These are phyloP conservation scores for Melitaea athalia DNA, from an alignment of 2,888 invertebrate species.

Conservation along the genomic window DNA sequence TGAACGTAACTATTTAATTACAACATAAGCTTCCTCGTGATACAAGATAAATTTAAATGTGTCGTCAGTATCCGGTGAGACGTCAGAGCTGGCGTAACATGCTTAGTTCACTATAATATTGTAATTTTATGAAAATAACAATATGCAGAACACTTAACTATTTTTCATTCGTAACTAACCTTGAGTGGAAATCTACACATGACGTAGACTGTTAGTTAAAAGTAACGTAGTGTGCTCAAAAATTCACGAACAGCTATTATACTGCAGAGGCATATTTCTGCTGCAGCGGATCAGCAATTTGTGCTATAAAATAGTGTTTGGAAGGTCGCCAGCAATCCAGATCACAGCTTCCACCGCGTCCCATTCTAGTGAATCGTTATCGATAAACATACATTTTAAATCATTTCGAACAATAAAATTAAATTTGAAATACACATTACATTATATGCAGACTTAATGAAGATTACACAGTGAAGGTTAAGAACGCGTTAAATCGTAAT, in stretches of 20 bases:
- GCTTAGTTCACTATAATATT: neutral
- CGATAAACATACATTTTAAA: constrained; percentile 18
- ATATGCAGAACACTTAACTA: neutral
- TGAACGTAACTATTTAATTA: constrained; percentile 42
- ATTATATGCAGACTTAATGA: too few relatives aligned
- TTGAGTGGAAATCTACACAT: neutral
- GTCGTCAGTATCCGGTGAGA: constrained; percentile 1
- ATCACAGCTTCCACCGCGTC: constrained; percentile 49
- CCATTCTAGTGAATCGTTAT: constrained; percentile 34
- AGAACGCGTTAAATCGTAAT: too few relatives aligned
- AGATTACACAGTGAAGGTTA: too few relatives aligned
- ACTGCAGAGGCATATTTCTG: constrained; percentile 54
- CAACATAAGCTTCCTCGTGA: constrained; percentile 37
- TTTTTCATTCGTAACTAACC: neutral
- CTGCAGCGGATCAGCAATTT: constrained; percentile 53
- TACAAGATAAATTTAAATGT: neutral
- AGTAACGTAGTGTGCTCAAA: constrained; percentile 5
- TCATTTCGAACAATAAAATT: neutral
- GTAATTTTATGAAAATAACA: neutral
- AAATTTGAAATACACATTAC: neutral
- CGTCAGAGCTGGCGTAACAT: neutral
- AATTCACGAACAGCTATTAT: constrained; percentile 45
- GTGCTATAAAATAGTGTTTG: constrained; percentile 65
- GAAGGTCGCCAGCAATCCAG: constrained; percentile 60
- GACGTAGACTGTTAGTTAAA: constrained; percentile 4